Evolutionary conservation across 2,113 vertebrate species (phyloP).

Genomic region (Calcarius ornatus): DNA sequence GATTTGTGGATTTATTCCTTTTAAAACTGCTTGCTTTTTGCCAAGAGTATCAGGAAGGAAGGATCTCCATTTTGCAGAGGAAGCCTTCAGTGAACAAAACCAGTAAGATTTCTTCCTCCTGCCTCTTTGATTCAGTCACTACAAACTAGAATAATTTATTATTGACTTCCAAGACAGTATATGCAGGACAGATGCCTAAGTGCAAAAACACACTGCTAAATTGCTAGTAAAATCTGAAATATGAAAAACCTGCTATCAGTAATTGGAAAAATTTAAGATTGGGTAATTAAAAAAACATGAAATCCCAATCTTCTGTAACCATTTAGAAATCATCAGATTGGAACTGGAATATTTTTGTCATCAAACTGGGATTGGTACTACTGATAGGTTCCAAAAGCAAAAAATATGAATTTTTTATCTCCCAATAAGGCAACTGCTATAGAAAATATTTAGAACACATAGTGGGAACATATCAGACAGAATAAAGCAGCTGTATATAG

Average conservation of each 20-base stretch:
- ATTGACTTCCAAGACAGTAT: background rate
- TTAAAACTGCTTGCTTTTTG: background rate
- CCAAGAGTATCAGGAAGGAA: background rate
- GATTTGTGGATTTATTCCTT: background rate
- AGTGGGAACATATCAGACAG: background rate
- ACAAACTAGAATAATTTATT: background rate
- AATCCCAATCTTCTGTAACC: background rate
- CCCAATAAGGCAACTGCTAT: rapidly evolving
- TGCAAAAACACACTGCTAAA: background rate
- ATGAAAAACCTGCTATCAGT: background rate
- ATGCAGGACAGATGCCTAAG: background rate
- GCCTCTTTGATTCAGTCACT: background rate
- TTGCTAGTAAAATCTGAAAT: background rate
- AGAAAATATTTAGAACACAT: background rate
- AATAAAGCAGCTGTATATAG: background rate
- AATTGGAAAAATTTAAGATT: background rate
- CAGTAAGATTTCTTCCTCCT: background rate
- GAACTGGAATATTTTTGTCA: background rate
- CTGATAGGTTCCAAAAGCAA: background rate
- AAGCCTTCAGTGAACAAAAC: background rate
- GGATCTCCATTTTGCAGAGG: background rate
- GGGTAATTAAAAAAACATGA: background rate
- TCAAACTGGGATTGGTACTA: background rate
- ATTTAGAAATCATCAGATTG: background rate
- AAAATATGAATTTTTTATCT: background rate